Evolutionary conservation across 1,140 invertebrate genomes (phyloP), one percentile per base, ranked within the genome.

Genomic region (Penaeus chinensis): DNA sequence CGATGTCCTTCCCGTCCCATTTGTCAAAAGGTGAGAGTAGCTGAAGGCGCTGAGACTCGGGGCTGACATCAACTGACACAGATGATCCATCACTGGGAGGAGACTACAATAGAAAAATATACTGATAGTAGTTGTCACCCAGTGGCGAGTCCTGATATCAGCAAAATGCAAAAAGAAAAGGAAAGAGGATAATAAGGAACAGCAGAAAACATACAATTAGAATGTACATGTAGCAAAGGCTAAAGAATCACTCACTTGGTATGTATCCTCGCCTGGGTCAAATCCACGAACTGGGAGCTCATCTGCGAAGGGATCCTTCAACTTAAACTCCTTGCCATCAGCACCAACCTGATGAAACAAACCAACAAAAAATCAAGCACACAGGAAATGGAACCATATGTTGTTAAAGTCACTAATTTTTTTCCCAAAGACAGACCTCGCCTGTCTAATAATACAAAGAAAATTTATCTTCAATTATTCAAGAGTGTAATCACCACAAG

Each of bases 231-330:
- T 71, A 24, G 11, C 32, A 24, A 71, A 71, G n/a, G 32, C n/a
- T 13, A 71, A 71, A 24, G 66, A 24, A 71, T 20, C 32, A 74
- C 61, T 62, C 7, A 90, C 89, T 92, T 98, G 96, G 93, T 98
- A 99, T 0, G 99, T 99, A 91, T 99, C 97, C 93, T 96, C 94
- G 90, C 99, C 99, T 90, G 99, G 96, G 92, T 99, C 99, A 93
- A 99, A 99, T 63, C 99, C 99, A 91, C 95, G 94, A 22, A 94
- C 91, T 27, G 99, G 99, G 32, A 99, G 93, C 93, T 99, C 98
- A 93, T 98, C 98, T 89, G 96, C 99, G 92, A 94, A 96, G 3
- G 99, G 99, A 91, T 95, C 94, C 4, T 96, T 95, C 86, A 99
- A 93, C 91, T 97, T 96, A 93, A 99, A 99, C 93, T 99, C 97